Conservation (phyloP, 1,140 invertebrate species). For the Vanessa tameamea region DNA sequence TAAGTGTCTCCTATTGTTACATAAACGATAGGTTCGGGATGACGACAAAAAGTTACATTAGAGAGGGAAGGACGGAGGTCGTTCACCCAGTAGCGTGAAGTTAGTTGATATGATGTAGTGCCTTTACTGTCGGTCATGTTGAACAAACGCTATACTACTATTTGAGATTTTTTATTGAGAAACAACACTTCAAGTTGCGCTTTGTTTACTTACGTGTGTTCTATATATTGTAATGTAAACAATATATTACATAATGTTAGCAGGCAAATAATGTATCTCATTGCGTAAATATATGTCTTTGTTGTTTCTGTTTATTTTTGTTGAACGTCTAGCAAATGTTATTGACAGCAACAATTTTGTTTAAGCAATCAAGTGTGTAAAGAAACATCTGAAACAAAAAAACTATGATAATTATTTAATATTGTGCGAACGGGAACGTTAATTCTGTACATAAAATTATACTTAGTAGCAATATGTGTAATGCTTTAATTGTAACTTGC, state of each 20-base stretch:
- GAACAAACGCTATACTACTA: constrained; percentile 11
- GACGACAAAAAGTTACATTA: constrained; percentile 54
- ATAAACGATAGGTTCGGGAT: constrained; percentile 61
- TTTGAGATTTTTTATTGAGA: background rate
- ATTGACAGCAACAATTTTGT: too few species aligned
- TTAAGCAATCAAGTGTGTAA: too few species aligned
- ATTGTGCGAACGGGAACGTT: too few species aligned
- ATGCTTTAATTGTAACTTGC: too few species aligned
- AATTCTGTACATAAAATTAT: too few species aligned
- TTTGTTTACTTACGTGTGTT: background rate
- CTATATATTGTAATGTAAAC: background rate
- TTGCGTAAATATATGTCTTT: too few species aligned
- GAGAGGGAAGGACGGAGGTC: constrained; percentile 59
- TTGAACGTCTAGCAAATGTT: too few species aligned
- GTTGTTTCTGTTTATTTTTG: too few species aligned
- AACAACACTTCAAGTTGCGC: background rate
- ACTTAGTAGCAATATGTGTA: too few species aligned
- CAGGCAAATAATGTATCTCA: background rate
- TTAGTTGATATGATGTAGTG: constrained; percentile 45
- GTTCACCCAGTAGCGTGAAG: constrained; percentile 61
- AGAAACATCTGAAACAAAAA: too few species aligned
- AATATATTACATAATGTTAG: background rate
- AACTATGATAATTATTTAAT: too few species aligned
- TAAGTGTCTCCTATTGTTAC: constrained; percentile 63
- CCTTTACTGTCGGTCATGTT: constrained; percentile 25